Base-by-base conservation (phyloP, 2,797 vertebrate genomes). In the Cynodonichthys magdalenae region DNA sequence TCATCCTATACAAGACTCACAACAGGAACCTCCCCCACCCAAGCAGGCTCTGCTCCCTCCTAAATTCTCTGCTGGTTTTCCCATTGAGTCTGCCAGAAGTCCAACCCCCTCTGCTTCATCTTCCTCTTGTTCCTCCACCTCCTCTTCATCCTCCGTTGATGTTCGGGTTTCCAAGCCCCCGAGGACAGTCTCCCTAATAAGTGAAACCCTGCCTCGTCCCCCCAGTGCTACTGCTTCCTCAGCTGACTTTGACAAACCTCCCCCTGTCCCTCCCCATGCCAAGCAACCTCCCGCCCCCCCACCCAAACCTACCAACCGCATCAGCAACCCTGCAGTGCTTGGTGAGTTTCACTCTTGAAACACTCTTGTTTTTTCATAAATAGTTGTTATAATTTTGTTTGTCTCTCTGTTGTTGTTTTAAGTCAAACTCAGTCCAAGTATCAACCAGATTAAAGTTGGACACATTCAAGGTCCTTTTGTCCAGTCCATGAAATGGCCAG, bases 201-300 rank as follows among this genome's bases (percentile, higher is more conserved):
- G 17, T 1, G 87, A 90, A 0, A 79, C 90, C 44, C 29, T 34
- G 0, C 20, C 76, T 20, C 78, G 77, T 11, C 36, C 51, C 31
- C 15, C 50, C 55, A 4, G 20, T 4, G 5, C 60, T 50, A 14
- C n/a, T 46, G 17, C 67, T 15, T 29, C 65, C 9, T 1, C 81
- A 5, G 59, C 69, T 5, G 79, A 79, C n/a, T 44, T 66, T 20
- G 63, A 68, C n/a, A 1, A 10, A 2, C 89, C 85, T 0, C 86
- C 90, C 27, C 79, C 87, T 2, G 41, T 86, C 12, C 89, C 90
- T 52, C 87, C 93, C 71, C 86, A 89, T 1, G 87, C 92, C 83
- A 98, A 96, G 84, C 96, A 95, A 77, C 96, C 96, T 19, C 97
- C 97, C 0, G 1, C 94, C 17, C 97, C 96, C 31, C 96, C 97